Conservation (phyloP, 2,797 vertebrate genomes). For the Xerus rutilus region DNA sequence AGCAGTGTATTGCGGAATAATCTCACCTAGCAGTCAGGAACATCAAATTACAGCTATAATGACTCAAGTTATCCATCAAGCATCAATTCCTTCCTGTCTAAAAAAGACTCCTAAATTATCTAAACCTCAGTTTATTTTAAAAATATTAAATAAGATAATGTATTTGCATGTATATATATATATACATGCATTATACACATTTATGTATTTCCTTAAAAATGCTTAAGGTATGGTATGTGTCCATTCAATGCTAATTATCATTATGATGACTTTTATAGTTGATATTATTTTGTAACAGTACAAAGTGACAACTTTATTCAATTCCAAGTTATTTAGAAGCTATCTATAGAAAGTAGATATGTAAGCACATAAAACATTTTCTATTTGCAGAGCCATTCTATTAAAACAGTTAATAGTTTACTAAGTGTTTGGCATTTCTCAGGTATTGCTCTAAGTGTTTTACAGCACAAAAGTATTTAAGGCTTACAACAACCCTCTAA, state of each 20-base stretch:
- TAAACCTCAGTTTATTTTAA: conserved; percentile 12
- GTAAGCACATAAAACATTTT: background rate
- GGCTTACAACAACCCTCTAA: background rate
- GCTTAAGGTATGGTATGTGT: background rate
- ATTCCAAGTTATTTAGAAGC: background rate
- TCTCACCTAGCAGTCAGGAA: background rate
- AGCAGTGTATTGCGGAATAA: background rate
- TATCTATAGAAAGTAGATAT: conserved; percentile 1
- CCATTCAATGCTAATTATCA: background rate
- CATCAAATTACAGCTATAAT: background rate
- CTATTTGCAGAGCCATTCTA: background rate
- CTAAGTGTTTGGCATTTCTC: background rate
- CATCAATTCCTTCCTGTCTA: background rate
- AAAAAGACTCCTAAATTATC: background rate
- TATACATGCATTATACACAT: background rate
- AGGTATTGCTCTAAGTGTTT: background rate
- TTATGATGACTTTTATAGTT: background rate
- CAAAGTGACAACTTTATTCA: background rate
- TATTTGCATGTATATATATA: too few species aligned
- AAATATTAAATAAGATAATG: background rate
- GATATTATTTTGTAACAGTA: background rate
- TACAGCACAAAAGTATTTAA: background rate
- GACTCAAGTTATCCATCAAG: background rate
- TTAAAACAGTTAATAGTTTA: background rate
- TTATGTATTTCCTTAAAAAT: background rate